Conservation (phyloP, 2,888 invertebrate species). For the Malthinus flaveolus region DNA sequence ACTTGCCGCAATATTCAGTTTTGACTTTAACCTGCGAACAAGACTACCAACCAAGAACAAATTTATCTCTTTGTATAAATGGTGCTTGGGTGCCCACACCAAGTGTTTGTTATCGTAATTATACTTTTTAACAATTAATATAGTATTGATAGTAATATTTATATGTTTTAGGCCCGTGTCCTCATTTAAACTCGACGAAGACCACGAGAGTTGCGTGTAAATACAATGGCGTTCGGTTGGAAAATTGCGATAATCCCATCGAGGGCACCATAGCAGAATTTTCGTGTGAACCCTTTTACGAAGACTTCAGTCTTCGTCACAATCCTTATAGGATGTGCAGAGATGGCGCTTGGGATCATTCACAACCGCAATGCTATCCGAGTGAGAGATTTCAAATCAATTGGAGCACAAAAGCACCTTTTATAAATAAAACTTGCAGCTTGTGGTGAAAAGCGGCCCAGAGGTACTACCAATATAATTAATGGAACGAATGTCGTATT, state of each 20-base stretch:
- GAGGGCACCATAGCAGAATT: neutral
- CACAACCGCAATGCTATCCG: neutral
- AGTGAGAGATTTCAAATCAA: too few species aligned
- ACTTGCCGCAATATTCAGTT: constrained; percentile 26
- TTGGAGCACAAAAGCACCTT: too few species aligned
- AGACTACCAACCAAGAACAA: neutral
- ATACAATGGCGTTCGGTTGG: neutral
- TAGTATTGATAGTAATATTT: neutral
- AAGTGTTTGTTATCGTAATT: constrained; percentile 11
- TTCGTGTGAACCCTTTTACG: neutral
- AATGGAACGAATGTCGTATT: neutral
- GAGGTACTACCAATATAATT: neutral
- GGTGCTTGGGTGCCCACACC: constrained; percentile 6
- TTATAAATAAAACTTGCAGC: too few species aligned
- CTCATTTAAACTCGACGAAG: neutral
- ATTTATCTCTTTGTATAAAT: constrained; percentile 1
- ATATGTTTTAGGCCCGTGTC: neutral
- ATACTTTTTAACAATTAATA: neutral
- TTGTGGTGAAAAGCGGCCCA: neutral
- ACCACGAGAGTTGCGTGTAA: neutral
- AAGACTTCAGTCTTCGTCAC: neutral
- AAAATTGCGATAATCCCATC: neutral
- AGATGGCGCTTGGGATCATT: neutral
- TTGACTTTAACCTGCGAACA: constrained; percentile 33
- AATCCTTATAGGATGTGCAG: neutral